These are phyloP conservation scores for Drosophila leontia DNA, from an alignment of 1,140 invertebrate species.

Conservation along the genomic window DNA sequence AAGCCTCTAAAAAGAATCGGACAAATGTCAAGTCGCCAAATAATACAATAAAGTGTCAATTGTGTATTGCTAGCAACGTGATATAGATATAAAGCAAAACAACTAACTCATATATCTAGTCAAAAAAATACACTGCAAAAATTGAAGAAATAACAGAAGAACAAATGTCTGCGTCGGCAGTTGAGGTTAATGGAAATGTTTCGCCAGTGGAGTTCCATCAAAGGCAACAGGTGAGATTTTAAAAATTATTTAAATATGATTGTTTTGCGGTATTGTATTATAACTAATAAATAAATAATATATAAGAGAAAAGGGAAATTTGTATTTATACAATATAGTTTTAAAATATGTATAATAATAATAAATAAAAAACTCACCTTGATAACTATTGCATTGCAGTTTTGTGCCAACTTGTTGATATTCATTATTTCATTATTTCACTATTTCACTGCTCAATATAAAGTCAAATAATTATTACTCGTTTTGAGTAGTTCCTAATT, in stretches of 20 bases:
- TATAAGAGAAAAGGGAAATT: too few relatives aligned
- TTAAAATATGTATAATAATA: too few relatives aligned
- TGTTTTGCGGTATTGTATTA: too few relatives aligned
- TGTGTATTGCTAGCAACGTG: constrained; percentile 25
- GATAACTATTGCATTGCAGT: background rate
- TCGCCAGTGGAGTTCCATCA: constrained; percentile 67
- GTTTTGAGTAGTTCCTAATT: too few relatives aligned
- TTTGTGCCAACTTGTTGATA: background rate
- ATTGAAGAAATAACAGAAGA: constrained; percentile 18
- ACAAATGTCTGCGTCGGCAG: constrained; percentile 64
- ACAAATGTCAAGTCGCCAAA: constrained; percentile 48
- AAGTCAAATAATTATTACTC: background rate
- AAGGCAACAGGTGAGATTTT: constrained; percentile 65
- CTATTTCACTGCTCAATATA: background rate
- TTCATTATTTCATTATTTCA: background rate
- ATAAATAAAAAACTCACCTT: background rate
- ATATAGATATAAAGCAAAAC: constrained; percentile 7
- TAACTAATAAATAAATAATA: too few relatives aligned
- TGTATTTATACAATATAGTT: too few relatives aligned
- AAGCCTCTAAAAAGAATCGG: constrained; percentile 27
- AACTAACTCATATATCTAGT: constrained; percentile 4
- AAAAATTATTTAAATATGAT: background rate
- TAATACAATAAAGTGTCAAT: constrained; percentile 35
- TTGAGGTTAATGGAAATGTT: constrained; percentile 69
- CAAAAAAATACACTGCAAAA: constrained; percentile 20